Base-by-base conservation (phyloP, 1,140 invertebrate genomes). In the Drosophila punjabiensis region DNA sequence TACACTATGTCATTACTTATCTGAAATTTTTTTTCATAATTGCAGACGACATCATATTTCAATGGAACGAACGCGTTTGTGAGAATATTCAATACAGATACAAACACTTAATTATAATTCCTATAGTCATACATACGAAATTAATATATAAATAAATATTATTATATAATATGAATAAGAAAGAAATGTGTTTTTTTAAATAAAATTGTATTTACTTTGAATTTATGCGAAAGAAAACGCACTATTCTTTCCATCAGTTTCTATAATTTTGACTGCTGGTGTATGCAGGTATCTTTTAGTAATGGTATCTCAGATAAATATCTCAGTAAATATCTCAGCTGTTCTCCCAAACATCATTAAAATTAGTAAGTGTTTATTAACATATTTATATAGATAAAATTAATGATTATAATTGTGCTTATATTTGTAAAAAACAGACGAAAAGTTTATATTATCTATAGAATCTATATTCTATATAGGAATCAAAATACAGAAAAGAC, bases 61-160 rank as follows among this genome's bases (percentile, higher is more conserved):
- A 80, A 77, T 69, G 80, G 76, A 79, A 53, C 73, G 65, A 87
- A 68, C 20, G 16, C 68, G 67, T 76, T 82, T 79, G 71, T 59
- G 50, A 37, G 64, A 71, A 64, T 71, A 81, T 73, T 73, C 47
- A 73, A 73, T 63, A 82, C 14, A 60, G 9, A 70, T 50, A 59
- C 43, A 76, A 73, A 33, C 47, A 66, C 24, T 68, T 78, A 68
- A 84, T 48, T 66, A 53, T 88, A 83, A 81, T 83, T 87, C 84
- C 84, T 87, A 87, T 84, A 87, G 84, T 78, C 65, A 64, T 81
- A 83, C 68, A 70, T 78, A 81, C 77, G 24, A 80, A 81, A 80
- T 74, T 76, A 82, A 63, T 73, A 33, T 67, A 66, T 8, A 48
- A 59, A 79, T 66, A 66, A 53, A 76, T 64, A 60, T 47, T 53